Evolutionary conservation across 2,797 vertebrate genomes (phyloP), one percentile per base, ranked within the genome.

Genomic region (Myotis daubentonii): DNA sequence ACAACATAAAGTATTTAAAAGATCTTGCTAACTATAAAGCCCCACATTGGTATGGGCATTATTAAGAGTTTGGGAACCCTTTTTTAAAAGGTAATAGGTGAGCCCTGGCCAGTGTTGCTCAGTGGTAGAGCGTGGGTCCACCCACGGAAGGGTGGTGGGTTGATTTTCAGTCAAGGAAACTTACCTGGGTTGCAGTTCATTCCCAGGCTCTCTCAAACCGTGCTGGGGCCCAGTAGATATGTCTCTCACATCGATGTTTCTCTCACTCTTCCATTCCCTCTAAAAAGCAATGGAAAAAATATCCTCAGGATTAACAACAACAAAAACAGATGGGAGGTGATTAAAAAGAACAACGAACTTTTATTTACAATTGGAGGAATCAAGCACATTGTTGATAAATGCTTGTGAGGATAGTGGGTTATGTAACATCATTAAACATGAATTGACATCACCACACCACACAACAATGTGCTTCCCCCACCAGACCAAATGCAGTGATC

Each of bases 371-470:
- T 41, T 81, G 30, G 62, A 93, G 51, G 15, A 86, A 60, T 49
- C 47, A n/a, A 80, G 25, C 44, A 49, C 16, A 53, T 17, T 23
- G 1, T 41, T 88, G 53, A 60, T 72, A 72, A 76, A 57, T 65
- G 20, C 74, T 71, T 83, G 20, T 41, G 11, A 75, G 60, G 72
- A 70, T 17, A 7, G 38, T 28, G 36, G n/a, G 53, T 87, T 44
- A 38, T 36, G 17, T 22, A 87, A 70, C 72, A 47, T 83, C 71
- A 72, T 89, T 68, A 90, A 93, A 92, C 60, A 6, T 51, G 78
- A 89, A 85, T 11, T 71, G 94, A 93, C 93, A 95, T 74, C 25
- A 85, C 22, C 82, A 68, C 90, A 89, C 60, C 90, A 89, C 60
- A 53, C 19, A 22, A 9, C 71, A 81, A 51, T 62, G 71, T 75